A percentile compares a stretch with the other conserved stretches of the same genome.
Evolutionary conservation across 2,888 invertebrate species (phyloP).

Genomic region (Pocota personata): DNA sequence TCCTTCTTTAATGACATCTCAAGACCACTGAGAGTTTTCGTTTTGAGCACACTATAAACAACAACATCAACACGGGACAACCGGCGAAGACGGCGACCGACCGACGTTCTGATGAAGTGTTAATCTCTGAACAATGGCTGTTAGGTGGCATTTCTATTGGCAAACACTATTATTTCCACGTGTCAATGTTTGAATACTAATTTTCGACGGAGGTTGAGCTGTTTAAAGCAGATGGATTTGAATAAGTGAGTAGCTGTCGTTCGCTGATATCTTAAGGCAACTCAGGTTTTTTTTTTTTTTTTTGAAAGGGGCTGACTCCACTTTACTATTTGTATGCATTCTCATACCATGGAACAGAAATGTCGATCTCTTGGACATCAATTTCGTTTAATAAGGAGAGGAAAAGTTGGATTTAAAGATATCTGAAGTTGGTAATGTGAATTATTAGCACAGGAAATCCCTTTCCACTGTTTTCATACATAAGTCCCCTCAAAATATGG

Average conservation of each 20-base stretch:
- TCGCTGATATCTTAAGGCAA: background rate
- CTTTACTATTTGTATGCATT: too few species aligned
- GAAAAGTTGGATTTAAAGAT: too few species aligned
- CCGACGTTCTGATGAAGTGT: constrained; percentile 57
- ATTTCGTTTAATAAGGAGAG: too few species aligned
- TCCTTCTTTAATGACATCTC: constrained; percentile 64
- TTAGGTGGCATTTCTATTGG: constrained; percentile 57
- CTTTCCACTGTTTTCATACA: too few species aligned
- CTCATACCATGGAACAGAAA: too few species aligned
- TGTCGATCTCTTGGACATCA: too few species aligned
- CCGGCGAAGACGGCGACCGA: background rate
- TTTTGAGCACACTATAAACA: constrained; percentile 43
- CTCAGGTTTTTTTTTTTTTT: background rate
- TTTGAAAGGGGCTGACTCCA: background rate
- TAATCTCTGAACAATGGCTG: constrained; percentile 60
- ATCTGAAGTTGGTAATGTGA: too few species aligned
- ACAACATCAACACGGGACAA: background rate
- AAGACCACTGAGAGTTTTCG: constrained; percentile 40
- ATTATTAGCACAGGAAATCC: too few species aligned
- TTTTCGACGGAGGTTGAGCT: constrained; percentile 11
- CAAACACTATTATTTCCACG: constrained; percentile 67
- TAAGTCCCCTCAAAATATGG: too few species aligned
- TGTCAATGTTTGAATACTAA: constrained; percentile 59
- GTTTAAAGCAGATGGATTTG: constrained; percentile 18
- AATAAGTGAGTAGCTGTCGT: constrained; percentile 31